phyloP scores from a whole-genome alignment of 1,140 invertebrate species.

The Dreissena rostriformis region DNA sequence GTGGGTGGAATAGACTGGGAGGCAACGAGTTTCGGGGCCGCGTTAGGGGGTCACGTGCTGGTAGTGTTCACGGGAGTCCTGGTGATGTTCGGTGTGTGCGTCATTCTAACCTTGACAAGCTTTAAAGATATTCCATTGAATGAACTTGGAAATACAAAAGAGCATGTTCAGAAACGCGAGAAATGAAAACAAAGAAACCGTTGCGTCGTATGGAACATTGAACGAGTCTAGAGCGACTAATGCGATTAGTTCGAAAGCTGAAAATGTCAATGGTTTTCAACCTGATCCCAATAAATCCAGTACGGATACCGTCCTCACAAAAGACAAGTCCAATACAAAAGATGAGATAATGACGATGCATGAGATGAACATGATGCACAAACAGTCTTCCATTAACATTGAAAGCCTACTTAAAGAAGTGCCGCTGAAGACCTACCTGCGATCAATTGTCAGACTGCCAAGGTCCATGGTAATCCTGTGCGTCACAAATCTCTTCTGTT shows the following conservation, averaged over 20 bases:
- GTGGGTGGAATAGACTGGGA: conserved; percentile 96
- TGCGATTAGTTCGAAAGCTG: background rate
- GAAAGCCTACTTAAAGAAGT: conserved; percentile 62
- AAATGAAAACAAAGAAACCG: conserved; percentile 45
- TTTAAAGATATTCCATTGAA: conserved; percentile 76
- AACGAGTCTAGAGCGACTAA: background rate
- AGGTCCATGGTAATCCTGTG: conserved; percentile 92
- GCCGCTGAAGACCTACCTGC: conserved; percentile 88
- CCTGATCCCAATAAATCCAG: background rate
- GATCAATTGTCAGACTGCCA: conserved; percentile 95
- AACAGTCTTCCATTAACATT: background rate
- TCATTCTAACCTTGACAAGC: conserved; percentile 73
- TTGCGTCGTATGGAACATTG: conserved; percentile 40
- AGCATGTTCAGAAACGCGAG: conserved; percentile 69
- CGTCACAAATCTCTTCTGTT: conserved; percentile 97
- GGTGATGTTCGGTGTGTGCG: conserved; percentile 70
- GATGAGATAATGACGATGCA: background rate
- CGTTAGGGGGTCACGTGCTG: conserved; percentile 90
- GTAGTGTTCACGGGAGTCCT: conserved; percentile 85
- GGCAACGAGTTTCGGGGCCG: conserved; percentile 87
- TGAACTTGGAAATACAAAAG: conserved; percentile 61
- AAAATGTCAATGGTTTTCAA: background rate
- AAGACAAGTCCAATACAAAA: background rate
- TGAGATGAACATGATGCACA: background rate
- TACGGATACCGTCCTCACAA: background rate